These are phyloP conservation scores for Tetropium fuscum DNA, from an alignment of 2,888 invertebrate genomes.

Conservation along the genomic window DNA sequence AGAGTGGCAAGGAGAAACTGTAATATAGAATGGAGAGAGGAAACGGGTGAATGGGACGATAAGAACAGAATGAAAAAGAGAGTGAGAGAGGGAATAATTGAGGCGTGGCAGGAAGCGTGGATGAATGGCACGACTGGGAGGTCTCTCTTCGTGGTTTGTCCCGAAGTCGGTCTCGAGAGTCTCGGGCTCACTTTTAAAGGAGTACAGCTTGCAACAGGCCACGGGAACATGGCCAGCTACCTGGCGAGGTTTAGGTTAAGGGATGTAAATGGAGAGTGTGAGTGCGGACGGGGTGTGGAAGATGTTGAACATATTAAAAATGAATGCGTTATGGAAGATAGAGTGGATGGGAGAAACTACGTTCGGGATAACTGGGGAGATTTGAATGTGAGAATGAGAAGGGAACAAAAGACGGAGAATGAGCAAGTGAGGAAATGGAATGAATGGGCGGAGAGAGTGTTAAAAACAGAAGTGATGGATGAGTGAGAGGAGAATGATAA, in stretches of 20 bases:
- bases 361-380: not conserved
- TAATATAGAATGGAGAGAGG: not conserved
- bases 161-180: not conserved
- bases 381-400: not conserved
- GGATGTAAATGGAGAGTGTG: not conserved
- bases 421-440: not conserved
- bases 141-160: not conserved
- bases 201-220: not conserved
- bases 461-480: not conserved
- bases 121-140: not conserved
- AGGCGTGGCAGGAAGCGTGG: not conserved
- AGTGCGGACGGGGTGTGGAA: not conserved
- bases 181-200: not conserved
- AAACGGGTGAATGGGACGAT: not conserved
- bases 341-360: not conserved
- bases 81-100: not conserved
- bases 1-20: not conserved
- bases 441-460: not conserved
- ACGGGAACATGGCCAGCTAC: not conserved
- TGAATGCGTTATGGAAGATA: not conserved
- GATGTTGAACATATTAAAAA: not conserved
- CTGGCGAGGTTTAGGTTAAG: not conserved
- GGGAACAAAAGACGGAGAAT: not conserved
- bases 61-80: not conserved
- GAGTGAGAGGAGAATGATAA: too few relatives aligned